Conservation (phyloP, 2,888 invertebrate species). For the Brachynemurus nebulosus region DNA sequence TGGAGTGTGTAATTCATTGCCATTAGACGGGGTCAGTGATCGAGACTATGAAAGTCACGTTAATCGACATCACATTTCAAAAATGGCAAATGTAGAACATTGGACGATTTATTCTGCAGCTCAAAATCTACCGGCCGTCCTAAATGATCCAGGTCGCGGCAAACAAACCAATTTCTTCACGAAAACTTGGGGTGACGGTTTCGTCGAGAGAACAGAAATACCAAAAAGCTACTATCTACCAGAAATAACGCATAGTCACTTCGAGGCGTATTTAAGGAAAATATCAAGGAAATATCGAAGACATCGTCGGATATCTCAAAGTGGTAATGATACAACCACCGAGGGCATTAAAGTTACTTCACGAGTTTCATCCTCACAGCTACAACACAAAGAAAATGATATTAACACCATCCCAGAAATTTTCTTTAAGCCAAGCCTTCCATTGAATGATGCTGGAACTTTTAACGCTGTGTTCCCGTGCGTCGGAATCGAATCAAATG, state of each 20-base stretch:
- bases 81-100: constrained; percentile 32
- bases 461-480: constrained; percentile 77
- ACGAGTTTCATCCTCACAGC: constrained; percentile 26
- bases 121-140: constrained; percentile 88
- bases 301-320: constrained; percentile 36
- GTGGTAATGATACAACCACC: neutral
- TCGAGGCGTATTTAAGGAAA: constrained; percentile 75
- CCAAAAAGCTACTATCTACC: constrained; percentile 68
- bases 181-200: constrained; percentile 94
- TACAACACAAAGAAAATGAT: constrained; percentile 29
- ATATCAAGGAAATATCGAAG: constrained; percentile 51
- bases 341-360: constrained; percentile 6
- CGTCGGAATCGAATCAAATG: constrained; percentile 28
- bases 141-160: constrained; percentile 87
- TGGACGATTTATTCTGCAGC: constrained; percentile 86
- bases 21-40: constrained; percentile 80
- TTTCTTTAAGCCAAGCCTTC: constrained; percentile 67
- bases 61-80: constrained; percentile 44
- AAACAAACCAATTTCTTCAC: constrained; percentile 90
- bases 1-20: constrained; percentile 71
- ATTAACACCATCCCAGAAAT: constrained; percentile 67
- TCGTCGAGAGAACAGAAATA: constrained; percentile 70
- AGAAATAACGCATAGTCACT: constrained; percentile 68
- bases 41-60: constrained; percentile 81
- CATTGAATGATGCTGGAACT: constrained; percentile 63